Evolutionary conservation across 2,888 invertebrate species (phyloP), one percentile per base, ranked within the genome.

Genomic region (Rapana venosa): DNA sequence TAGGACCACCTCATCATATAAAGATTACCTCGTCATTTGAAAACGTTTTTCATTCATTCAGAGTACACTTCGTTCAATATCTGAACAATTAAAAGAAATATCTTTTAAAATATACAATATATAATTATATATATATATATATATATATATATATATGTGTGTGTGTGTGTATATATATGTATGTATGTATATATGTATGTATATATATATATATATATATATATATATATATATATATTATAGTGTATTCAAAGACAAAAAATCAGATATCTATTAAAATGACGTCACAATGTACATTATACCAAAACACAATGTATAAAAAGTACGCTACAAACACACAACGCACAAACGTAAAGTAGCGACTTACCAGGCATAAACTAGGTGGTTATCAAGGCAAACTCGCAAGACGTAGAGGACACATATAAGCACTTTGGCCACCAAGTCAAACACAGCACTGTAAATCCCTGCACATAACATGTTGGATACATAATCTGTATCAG

Each of bases 381-480:
- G 56, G 91, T 98, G 98, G 96, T 98, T 97, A 97, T 99, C 99
- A 95, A 98, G 97, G 96, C 98, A 97, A 94, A 98, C 98, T 95
- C 99, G 97, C 96, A 98, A 97, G 97, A 99, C 98, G 97, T 99
- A 99, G 96, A 99, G 97, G 96, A 98, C 97, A 97, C 99, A 99
- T 96, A 99, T 98, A 96, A 99, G 97, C 95, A 99, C 97, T 97
- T 99, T 99, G 97, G 99, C 98, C 97, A 99, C 97, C 97, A 99
- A 97, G 97, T 99, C 99, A 95, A 98, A 98, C 96, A 99, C 98
- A 96, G 99, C 98, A 97, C 99, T 99, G 96, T 99, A 98, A 97
- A 99, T 97, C 97, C 99, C 99, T 99, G 97, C 91, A 97, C 97
- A 94, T 8, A 77, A 36, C 11, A 56, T 58, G n/a, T 22, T 47